Evolutionary conservation across 2,797 vertebrate genomes (phyloP).

Genomic region (Eptatretus atami): DNA sequence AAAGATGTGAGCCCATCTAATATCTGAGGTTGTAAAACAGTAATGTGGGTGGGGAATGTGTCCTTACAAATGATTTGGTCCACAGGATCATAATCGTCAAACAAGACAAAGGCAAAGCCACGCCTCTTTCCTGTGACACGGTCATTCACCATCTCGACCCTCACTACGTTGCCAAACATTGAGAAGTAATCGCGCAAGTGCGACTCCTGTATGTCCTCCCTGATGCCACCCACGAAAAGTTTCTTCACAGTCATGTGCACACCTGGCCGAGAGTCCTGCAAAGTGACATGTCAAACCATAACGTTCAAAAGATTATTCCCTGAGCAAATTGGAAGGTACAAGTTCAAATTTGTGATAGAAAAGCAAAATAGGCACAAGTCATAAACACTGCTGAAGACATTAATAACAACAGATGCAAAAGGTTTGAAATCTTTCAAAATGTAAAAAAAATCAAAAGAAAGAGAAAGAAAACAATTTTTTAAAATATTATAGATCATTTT

Average conservation of each 20-base stretch:
- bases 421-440: too few relatives aligned
- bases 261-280: conserved; percentile 14
- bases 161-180: conserved; percentile 30
- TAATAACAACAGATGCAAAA: too few relatives aligned
- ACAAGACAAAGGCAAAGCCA: conserved; percentile 36
- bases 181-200: conserved; percentile 33
- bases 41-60: background rate
- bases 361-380: too few relatives aligned
- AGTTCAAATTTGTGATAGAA: too few relatives aligned
- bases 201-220: conserved; percentile 34
- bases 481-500: too few relatives aligned
- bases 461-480: too few relatives aligned
- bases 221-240: conserved; percentile 33
- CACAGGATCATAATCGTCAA: conserved; percentile 37
- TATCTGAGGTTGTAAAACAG: background rate
- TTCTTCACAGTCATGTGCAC: conserved; percentile 39
- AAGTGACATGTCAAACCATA: too few relatives aligned
- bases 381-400: too few relatives aligned
- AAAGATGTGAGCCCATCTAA: background rate
- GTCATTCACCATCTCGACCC: conserved; percentile 33
- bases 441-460: too few relatives aligned
- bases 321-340: too few relatives aligned
- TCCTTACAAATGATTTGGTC: conserved; percentile 39
- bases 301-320: too few relatives aligned
- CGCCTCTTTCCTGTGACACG: conserved; percentile 37